Evolutionary conservation across 2,888 invertebrate genomes (phyloP), one percentile per base, ranked within the genome.

Genomic region (Elmis aenea): DNA sequence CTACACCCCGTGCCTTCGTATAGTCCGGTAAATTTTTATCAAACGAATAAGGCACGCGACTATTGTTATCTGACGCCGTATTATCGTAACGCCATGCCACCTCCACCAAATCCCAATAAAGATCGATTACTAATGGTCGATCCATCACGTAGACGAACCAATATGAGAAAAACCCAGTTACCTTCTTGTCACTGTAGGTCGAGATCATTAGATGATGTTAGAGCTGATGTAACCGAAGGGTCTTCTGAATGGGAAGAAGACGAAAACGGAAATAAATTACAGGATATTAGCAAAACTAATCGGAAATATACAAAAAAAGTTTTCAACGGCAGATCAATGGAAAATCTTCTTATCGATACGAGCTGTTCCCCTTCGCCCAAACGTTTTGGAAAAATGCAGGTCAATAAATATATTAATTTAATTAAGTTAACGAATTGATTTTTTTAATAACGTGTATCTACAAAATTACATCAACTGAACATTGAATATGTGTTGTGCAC

Each of bases 121-220:
- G 57, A 58, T 37, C 50, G 62, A 38, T 43, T 66, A 4, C 42
- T 67, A 31, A 61, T 67, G 58, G 52, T 61, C 11, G 66, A 64
- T 44, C 55, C 60, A 1, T 49, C 58, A 8, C 53, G 61, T 13
- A 51, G 52, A 14, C 51, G 58, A 2, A 47, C 57, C 32, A 20
- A 18, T 1, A 15, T 32, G 14, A 38, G 34, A 13, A 42, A 43
- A 39, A 30, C 49, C 5, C 46, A 51, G 29, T 32, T 53, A 21
- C 57, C 69, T 18, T 69, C 66, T 46, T 81, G 81, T 52, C 76
- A 79, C 12, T 80, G 81, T 59, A 72, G 82, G 26, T 82, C 84
- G 9, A 75, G 81, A 34, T 84, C 84, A 2, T 71, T 85, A 64
- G 85, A 85, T 55, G 84, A 85, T 57, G 80, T 84, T 8, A 72